Percentiles rank a stretch among this genome's conserved stretches.
phyloP scores from a whole-genome alignment of 1,140 invertebrate species.

The Catajapyx aquilonaris region DNA sequence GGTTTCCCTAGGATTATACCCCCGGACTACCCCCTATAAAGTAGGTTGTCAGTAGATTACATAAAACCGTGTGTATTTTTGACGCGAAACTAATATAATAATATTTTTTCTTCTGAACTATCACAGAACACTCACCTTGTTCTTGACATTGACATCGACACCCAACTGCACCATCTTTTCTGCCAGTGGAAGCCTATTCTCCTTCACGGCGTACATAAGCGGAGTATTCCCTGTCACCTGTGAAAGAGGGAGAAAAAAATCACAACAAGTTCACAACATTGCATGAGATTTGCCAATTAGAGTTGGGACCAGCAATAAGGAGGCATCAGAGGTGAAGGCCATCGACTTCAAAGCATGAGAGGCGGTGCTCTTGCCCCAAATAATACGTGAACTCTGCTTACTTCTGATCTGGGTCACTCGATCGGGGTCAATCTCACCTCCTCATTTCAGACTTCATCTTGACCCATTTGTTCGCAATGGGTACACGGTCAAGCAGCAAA shows the following conservation, averaged over 20 bases:
- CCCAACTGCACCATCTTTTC: conserved; percentile 81
- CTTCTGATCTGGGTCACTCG: no score
- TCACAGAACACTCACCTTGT: conserved; percentile 49
- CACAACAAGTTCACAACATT: no score
- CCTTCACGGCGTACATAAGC: conserved; percentile 84
- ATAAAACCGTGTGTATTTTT: neutral
- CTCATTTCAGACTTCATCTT: no score
- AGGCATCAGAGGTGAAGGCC: no score
- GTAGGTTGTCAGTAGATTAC: neutral
- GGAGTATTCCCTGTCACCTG: conserved; percentile 81
- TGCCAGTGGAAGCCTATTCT: conserved; percentile 70
- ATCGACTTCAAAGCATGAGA: no score
- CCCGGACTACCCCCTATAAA: neutral
- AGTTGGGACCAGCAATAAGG: no score
- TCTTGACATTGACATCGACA: conserved; percentile 69
- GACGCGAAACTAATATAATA: neutral
- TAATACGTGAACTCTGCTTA: no score
- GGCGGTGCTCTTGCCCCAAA: no score
- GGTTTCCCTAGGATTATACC: conserved; percentile 9
- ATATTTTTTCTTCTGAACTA: neutral
- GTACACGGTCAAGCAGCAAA: no score
- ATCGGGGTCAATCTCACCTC: no score
- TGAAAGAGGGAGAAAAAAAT: conserved; percentile 24
- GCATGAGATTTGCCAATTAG: no score
- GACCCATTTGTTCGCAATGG: no score